A percentile compares a stretch with the other conserved stretches of the same genome.
phyloP scores from a whole-genome alignment of 2,888 invertebrate genomes.

The Thecocarcelia acutangulata region DNA sequence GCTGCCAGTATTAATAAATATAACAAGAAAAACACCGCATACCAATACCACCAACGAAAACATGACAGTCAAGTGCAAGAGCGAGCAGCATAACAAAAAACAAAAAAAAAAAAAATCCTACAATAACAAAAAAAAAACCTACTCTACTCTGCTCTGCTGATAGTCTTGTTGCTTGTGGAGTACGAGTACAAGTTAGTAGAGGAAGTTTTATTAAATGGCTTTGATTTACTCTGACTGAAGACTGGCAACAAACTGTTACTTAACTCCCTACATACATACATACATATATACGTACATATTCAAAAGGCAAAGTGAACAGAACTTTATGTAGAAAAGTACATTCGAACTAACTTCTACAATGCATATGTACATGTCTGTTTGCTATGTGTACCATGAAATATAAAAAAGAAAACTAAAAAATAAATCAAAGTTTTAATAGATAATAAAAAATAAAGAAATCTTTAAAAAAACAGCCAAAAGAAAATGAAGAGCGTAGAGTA shows the following conservation, averaged over 20 bases:
- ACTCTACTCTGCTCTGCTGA: not conserved
- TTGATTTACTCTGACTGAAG: constrained; percentile 32
- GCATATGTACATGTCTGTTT: constrained; percentile 41
- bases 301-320: not conserved
- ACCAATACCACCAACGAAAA: not conserved
- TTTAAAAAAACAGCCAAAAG: constrained; percentile 13
- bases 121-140: not conserved
- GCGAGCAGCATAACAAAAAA: constrained; percentile 38
- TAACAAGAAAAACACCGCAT: not conserved
- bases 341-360: constrained; percentile 6
- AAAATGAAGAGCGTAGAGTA: not conserved
- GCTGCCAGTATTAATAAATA: not conserved
- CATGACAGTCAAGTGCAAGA: constrained; percentile 59
- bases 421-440: constrained; percentile 36
- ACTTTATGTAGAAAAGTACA: not conserved
- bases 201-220: constrained; percentile 44
- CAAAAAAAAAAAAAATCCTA: not conserved
- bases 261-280: too few species aligned
- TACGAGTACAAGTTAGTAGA: constrained; percentile 2
- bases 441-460: constrained; percentile 1
- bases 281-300: too few species aligned
- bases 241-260: constrained; percentile 39
- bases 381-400: constrained; percentile 9
- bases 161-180: constrained; percentile 23
- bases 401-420: constrained; percentile 13